phyloP scores from a whole-genome alignment of 2,797 vertebrate genomes.

The Helarctos malayanus region DNA sequence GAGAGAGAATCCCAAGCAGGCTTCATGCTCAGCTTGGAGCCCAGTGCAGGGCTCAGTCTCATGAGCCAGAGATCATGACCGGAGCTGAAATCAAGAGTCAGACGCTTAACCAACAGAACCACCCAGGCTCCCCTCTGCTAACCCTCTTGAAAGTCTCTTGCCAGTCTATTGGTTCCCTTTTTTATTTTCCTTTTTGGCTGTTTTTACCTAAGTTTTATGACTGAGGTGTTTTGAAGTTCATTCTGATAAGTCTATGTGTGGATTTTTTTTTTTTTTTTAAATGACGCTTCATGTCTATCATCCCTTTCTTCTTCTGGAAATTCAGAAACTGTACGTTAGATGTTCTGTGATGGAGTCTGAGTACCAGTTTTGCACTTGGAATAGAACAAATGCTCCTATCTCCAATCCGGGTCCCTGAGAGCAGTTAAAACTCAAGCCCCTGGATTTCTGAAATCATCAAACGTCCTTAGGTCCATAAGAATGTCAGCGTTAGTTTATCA shows the following conservation, averaged over 20 bases:
- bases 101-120: not conserved
- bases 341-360: not conserved
- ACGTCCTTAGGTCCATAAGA: not conserved
- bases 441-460: not conserved
- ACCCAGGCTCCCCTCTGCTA: not conserved
- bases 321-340: not conserved
- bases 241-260: not conserved
- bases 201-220: not conserved
- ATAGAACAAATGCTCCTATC: not conserved
- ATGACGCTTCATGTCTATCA: not conserved
- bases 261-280: not conserved
- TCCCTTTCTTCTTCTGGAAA: not conserved
- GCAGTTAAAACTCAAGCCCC: not conserved
- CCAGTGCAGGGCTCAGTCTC: not conserved
- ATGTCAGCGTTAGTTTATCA: not conserved
- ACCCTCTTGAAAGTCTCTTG: not conserved
- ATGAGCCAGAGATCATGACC: not conserved
- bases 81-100: not conserved
- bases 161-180: not conserved
- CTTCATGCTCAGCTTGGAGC: not conserved
- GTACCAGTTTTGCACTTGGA: not conserved
- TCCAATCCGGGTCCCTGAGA: rapidly evolving
- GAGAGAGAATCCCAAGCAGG: not conserved
- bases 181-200: not conserved
- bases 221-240: not conserved